Base-by-base conservation (phyloP, 2,888 invertebrate genomes). In the Aphrophora alni region DNA sequence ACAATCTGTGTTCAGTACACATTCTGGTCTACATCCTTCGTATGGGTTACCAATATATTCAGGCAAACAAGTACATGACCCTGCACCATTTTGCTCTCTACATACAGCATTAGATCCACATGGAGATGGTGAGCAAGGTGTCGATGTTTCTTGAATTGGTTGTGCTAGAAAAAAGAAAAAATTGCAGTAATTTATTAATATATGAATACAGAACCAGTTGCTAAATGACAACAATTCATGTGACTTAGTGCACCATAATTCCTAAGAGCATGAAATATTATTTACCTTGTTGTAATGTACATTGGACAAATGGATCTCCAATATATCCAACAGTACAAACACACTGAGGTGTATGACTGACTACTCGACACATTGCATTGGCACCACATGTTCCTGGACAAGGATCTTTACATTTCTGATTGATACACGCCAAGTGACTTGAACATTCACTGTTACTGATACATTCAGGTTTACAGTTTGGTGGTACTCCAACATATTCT, bases 71-170 rank as follows among this genome's bases (percentile, higher is more conserved):
- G 94, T 93, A 87, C 96, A 96, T 5, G 92, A 92, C 5, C 95
- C 94, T 85, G 93, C 93, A 17, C 91, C 91, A 86, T 95, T 94
- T 28, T 91, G 89, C 86, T 93, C 92, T 27, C 92, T 91, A 87
- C 95, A 95, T 85, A 93, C 89, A 80, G 95, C 93, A 86, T 95
- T 95, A 38, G 94, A 90, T 75, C 95, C 95, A 87, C 95, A 95
- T 0, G 94, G 94, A 75, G 92, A 92, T 44, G 94, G 94, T 79
- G 90, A 87, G 85, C 95, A 95, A 0, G 94, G 94, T 84, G 92
- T 90, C 28, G 87, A 82, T 28, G 78, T 80, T 80, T 82, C 82
- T 80, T 83, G 82, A 5, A n/a, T n/a, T n/a, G 78, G 73, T 27
- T 70, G 68, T 33, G 81, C 81, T 80, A 77, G 38, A 79, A n/a